phyloP scores from a whole-genome alignment of 2,113 vertebrate genomes.

The Grus americana region DNA sequence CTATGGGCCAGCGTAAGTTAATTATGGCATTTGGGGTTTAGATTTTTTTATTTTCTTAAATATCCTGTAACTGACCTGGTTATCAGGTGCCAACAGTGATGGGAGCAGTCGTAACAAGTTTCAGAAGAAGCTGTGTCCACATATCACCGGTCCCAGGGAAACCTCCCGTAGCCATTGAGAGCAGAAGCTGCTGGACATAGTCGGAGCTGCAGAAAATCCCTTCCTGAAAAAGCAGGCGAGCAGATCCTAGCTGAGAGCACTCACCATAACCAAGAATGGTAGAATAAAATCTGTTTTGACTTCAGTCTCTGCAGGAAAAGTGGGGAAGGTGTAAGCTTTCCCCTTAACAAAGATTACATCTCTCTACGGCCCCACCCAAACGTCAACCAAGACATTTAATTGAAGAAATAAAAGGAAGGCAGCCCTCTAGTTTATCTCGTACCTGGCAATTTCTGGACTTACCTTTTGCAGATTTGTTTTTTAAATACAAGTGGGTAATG shows the following conservation, averaged over 20 bases:
- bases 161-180: not conserved
- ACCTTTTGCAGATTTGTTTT: not conserved
- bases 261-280: not conserved
- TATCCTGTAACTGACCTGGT: not conserved
- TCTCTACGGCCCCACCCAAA: not conserved
- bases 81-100: not conserved
- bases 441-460: not conserved
- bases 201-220: not conserved
- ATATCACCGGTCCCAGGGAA: not conserved
- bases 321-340: not conserved
- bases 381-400: not conserved
- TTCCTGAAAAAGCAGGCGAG: not conserved
- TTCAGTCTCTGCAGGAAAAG: not conserved
- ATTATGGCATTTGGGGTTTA: not conserved
- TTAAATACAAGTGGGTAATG: not conserved
- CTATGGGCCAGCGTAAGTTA: slow-evolving; percentile 75
- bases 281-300: not conserved
- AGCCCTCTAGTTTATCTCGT: not conserved
- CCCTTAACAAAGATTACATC: not conserved
- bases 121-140: not conserved
- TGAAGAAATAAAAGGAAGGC: not conserved
- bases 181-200: not conserved
- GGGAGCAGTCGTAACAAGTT: not conserved
- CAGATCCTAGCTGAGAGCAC: not conserved
- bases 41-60: not conserved